These are phyloP conservation scores for Pristis pectinata DNA, from an alignment of 2,797 vertebrate species.

Conservation along the genomic window DNA sequence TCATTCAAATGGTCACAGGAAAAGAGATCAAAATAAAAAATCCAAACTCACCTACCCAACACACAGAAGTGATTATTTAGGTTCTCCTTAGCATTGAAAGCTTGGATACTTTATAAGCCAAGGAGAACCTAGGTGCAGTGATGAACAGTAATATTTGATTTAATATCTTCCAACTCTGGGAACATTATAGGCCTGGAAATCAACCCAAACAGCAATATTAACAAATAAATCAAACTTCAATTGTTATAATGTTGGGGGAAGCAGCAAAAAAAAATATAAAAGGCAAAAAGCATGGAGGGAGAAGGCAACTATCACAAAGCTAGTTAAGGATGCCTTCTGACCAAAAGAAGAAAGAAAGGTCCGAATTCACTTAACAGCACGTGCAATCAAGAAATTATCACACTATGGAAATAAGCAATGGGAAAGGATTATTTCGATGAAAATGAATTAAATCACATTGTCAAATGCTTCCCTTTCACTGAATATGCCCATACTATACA, in stretches of 20 bases:
- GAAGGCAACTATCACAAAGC: neutral
- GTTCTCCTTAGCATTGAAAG: neutral
- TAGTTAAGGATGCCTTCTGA: neutral
- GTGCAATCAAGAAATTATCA: neutral
- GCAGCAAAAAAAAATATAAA: neutral
- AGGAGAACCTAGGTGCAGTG: neutral
- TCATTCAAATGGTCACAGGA: neutral
- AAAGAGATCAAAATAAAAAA: neutral
- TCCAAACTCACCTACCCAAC: neutral
- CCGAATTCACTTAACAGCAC: neutral
- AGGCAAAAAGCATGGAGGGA: neutral
- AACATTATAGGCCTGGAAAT: neutral
- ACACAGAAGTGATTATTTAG: neutral
- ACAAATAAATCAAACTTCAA: neutral
- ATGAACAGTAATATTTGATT: neutral
- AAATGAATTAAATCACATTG: neutral
- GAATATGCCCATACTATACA: neutral
- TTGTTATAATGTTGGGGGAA: neutral
- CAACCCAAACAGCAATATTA: neutral
- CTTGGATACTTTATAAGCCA: neutral
- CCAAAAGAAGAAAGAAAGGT: neutral
- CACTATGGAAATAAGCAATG: neutral
- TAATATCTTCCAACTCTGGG: neutral
- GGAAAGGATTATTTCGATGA: neutral
- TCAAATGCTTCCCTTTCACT: neutral